Evolutionary conservation across 1,140 invertebrate species (phyloP), one percentile per base, ranked within the genome.

Genomic region (Rhagoletis pomonella): DNA sequence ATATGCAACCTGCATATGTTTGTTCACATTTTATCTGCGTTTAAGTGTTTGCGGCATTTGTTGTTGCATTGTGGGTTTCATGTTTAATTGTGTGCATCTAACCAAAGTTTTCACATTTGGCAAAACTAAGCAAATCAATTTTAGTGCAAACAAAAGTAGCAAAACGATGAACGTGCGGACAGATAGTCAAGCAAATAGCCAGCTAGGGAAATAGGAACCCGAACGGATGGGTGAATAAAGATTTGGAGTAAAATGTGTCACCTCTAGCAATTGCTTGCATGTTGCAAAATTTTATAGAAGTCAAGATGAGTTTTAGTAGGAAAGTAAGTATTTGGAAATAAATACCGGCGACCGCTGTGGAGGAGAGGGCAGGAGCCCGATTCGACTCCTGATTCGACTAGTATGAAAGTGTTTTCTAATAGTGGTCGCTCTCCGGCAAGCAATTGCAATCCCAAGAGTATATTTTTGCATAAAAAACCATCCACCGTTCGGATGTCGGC

Each of bases 31-130:
- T 7, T 67, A 67, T 67, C 19, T 42, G 10, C 42, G 19, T 2
- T n/a, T 47, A 73, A 47, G 42, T 42, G 42, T 3, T 44, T 58
- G 58, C 62, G 60, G 55, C 55, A 62, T 42, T 86, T 60, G 50
- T 60, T 60, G 59, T 86, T 44, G 29, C 7, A 44, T 81, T 81
- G 73, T 86, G 58, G 58, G 5, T 86, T 47, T 86, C 19, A 59
- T 47, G 58, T 60, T 86, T 86, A 64, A 86, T 86, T 86, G 58
- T 62, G 59, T 60, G 60, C 58, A 58, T 86, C 62, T 86, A 12
- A 62, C 59, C 84, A 86, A 86, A 86, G 84, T 86, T 86, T 86
- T 86, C 84, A 12, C 58, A 86, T 86, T 62, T 59, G 4, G 19
- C 42, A 62, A 47, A 47, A 19, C 3, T 73, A 81, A 81, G 47